phyloP scores from a whole-genome alignment of 2,888 invertebrate genomes.

The Eupithecia abbreviata region DNA sequence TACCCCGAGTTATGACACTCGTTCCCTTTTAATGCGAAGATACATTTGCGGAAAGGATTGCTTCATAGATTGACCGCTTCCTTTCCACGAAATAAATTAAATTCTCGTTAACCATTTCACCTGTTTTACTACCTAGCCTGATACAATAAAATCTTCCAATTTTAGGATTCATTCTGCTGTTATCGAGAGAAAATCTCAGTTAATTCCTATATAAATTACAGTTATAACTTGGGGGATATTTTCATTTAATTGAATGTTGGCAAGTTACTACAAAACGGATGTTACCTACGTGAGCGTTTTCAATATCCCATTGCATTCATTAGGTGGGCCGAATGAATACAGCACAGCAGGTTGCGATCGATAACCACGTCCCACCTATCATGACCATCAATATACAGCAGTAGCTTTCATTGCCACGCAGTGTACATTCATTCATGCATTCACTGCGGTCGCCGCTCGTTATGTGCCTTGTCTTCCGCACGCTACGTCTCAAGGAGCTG shows the following conservation, averaged over 20 bases:
- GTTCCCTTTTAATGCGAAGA: slow-evolving; percentile 44
- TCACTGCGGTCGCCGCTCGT: slow-evolving; percentile 40
- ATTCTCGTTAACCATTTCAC: slow-evolving; percentile 32
- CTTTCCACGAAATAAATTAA: slow-evolving; percentile 35
- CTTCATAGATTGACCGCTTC: slow-evolving; percentile 45
- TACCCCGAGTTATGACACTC: slow-evolving; percentile 46
- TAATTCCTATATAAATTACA: not conserved
- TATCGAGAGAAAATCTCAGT: slow-evolving; percentile 22
- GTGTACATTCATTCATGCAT: slow-evolving; percentile 36
- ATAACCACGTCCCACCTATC: slow-evolving; percentile 31
- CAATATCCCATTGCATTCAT: slow-evolving; percentile 18
- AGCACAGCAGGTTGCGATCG: slow-evolving; percentile 21
- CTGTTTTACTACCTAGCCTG: slow-evolving; percentile 24
- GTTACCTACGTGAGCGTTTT: not conserved
- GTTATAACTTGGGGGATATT: not conserved
- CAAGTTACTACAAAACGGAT: not conserved
- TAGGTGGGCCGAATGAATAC: slow-evolving; percentile 18
- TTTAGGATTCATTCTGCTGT: slow-evolving; percentile 18
- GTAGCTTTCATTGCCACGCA: slow-evolving; percentile 21
- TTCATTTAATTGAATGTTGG: not conserved
- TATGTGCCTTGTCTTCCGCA: slow-evolving; percentile 39
- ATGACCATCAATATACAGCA: slow-evolving; percentile 33
- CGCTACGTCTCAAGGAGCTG: slow-evolving; percentile 3
- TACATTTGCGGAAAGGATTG: slow-evolving; percentile 49
- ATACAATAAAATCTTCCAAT: not conserved